Percentiles rank a stretch among this genome's conserved stretches.
phyloP scores from a whole-genome alignment of 23 tunicate genomes.

The Ciona savignyi region DNA sequence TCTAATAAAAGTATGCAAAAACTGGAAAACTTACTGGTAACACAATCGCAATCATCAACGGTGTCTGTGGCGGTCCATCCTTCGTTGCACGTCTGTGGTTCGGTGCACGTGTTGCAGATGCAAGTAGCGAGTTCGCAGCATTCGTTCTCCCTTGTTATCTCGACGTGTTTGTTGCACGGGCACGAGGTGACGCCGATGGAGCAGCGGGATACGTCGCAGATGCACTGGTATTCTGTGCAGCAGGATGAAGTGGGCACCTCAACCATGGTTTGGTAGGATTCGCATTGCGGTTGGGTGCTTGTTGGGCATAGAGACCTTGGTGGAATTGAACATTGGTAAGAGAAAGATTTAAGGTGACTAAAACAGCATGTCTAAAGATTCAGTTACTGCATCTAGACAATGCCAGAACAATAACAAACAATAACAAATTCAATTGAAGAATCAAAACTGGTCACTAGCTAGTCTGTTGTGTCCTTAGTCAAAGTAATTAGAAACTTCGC shows the following conservation, averaged over 20 bases:
- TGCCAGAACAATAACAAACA: too few relatives aligned
- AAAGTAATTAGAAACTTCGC: too few relatives aligned
- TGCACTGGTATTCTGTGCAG: constrained; percentile 57
- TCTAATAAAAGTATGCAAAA: too few relatives aligned
- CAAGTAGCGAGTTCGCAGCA: constrained; percentile 79
- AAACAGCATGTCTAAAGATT: too few relatives aligned
- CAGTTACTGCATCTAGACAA: too few relatives aligned
- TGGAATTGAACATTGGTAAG: too few relatives aligned
- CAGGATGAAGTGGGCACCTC: constrained; percentile 65
- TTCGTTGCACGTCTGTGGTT: constrained; percentile 63
- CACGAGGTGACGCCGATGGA: constrained; percentile 39
- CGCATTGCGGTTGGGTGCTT: constrained; percentile 47
- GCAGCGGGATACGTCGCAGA: constrained; percentile 61
- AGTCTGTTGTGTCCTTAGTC: too few relatives aligned
- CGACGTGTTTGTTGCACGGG: constrained; percentile 53
- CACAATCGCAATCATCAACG: constrained; percentile 76
- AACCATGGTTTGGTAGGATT: constrained; percentile 44
- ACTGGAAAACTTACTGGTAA: constrained; percentile 57
- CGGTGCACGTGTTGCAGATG: constrained; percentile 72
- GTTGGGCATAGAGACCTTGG: constrained; percentile 79
- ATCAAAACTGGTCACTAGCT: too few relatives aligned
- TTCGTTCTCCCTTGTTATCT: constrained; percentile 31
- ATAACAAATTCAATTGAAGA: too few relatives aligned
- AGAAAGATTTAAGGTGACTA: too few relatives aligned
- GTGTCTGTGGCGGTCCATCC: constrained; percentile 67